phyloP scores from a whole-genome alignment of 2,113 vertebrate genomes.

The Mus musculus region DNA sequence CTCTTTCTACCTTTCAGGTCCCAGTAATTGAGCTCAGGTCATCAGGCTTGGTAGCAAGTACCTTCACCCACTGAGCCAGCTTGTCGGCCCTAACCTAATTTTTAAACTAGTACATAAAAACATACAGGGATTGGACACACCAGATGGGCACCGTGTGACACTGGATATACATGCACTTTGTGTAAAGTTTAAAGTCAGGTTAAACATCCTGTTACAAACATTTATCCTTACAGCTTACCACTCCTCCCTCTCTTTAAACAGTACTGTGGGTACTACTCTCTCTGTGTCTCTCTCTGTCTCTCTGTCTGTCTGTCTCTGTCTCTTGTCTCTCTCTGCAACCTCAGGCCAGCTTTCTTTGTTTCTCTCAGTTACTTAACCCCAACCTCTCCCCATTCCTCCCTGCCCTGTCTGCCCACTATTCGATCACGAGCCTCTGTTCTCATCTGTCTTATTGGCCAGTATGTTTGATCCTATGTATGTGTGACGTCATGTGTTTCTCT shows the following conservation, averaged over 20 bases:
- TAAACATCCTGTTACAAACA: background rate
- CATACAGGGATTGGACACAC: background rate
- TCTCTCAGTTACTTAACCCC: background rate
- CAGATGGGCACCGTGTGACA: too few species aligned
- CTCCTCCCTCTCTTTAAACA: background rate
- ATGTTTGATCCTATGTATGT: too few species aligned
- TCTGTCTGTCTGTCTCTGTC: too few species aligned
- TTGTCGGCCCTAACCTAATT: background rate
- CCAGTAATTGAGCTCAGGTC: background rate
- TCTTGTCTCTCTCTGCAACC: too few species aligned
- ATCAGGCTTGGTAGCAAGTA: background rate
- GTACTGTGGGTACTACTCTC: background rate
- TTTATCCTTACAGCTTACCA: background rate
- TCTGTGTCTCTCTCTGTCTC: rapidly evolving
- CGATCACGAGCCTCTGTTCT: background rate
- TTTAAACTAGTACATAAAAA: background rate
- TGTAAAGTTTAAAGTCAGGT: background rate
- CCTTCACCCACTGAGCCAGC: background rate
- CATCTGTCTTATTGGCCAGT: background rate
- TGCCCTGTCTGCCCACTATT: background rate
- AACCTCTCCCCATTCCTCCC: background rate
- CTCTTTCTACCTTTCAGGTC: background rate
- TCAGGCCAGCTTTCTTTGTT: background rate
- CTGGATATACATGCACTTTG: background rate
- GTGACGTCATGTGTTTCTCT: background rate